A percentile compares a stretch with the other conserved stretches of the same genome.
Evolutionary conservation across 2,888 invertebrate genomes (phyloP).

Genomic region (Ischnura elegans): DNA sequence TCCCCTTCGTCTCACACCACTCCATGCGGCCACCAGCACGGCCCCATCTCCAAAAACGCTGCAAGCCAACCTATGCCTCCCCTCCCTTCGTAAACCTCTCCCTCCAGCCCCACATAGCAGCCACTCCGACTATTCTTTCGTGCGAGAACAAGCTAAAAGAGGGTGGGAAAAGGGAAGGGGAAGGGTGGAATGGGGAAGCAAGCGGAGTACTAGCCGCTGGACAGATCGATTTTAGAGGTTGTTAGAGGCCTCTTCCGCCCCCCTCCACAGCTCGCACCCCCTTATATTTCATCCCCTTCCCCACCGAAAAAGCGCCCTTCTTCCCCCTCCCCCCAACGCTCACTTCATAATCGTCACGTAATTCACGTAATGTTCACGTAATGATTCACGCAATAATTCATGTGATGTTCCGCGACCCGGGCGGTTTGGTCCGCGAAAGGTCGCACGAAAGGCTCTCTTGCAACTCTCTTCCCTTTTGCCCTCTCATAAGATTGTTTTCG

Average conservation of each 20-base stretch:
- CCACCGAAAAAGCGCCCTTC: background rate
- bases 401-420: background rate
- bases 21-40: background rate
- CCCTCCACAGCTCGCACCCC: background rate
- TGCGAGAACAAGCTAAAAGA: slow-evolving; percentile 21
- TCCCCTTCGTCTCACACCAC: no score
- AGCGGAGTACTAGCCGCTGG: slow-evolving; percentile 33
- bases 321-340: background rate
- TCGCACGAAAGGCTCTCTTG: background rate
- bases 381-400: slow-evolving; percentile 24
- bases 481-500: background rate
- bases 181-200: slow-evolving; percentile 1
- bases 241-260: slow-evolving; percentile 15
- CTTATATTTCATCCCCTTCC: background rate
- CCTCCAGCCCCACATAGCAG: background rate
- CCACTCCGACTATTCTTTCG: slow-evolving; percentile 15
- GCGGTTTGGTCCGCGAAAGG: background rate
- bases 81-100: background rate
- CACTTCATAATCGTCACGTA: slow-evolving; percentile 24
- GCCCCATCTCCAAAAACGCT: background rate
- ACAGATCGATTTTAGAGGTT: slow-evolving; percentile 45
- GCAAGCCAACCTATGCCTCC: background rate
- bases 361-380: slow-evolving; percentile 22
- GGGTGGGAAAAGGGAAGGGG: background rate
- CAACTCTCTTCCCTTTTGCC: background rate